phyloP scores from a whole-genome alignment of 2,797 vertebrate genomes.

The Amniataba percoides region DNA sequence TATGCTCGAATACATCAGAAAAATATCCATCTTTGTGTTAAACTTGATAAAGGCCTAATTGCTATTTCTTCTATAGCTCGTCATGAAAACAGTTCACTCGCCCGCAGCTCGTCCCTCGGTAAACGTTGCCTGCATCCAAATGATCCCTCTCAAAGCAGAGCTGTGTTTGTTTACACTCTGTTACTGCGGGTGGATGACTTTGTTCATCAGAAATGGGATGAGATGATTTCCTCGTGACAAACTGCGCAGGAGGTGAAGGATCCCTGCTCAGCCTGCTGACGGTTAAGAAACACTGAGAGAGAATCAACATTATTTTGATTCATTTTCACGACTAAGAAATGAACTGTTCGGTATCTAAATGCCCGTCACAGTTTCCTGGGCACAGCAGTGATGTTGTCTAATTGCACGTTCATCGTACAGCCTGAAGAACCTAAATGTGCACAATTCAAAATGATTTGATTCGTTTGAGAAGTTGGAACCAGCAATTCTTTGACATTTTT shows the following conservation, averaged over 20 bases:
- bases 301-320: background rate
- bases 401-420: background rate
- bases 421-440: background rate
- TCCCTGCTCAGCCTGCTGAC: background rate
- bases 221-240: conserved; percentile 1
- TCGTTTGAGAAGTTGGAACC: background rate
- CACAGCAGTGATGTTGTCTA: background rate
- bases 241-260: background rate
- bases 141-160: background rate
- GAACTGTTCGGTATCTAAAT: background rate
- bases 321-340: background rate
- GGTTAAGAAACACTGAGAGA: background rate
- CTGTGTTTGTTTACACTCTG: conserved; percentile 20
- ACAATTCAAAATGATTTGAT: background rate
- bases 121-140: background rate
- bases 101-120: background rate
- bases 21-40: no score
- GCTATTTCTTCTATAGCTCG: background rate
- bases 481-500: background rate
- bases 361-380: no score
- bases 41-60: background rate
- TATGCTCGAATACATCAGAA: background rate
- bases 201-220: background rate
- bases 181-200: background rate
- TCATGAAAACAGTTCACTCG: background rate